These are phyloP conservation scores for Limnephilus rhombicus DNA, from an alignment of 2,888 invertebrate species.

Conservation along the genomic window DNA sequence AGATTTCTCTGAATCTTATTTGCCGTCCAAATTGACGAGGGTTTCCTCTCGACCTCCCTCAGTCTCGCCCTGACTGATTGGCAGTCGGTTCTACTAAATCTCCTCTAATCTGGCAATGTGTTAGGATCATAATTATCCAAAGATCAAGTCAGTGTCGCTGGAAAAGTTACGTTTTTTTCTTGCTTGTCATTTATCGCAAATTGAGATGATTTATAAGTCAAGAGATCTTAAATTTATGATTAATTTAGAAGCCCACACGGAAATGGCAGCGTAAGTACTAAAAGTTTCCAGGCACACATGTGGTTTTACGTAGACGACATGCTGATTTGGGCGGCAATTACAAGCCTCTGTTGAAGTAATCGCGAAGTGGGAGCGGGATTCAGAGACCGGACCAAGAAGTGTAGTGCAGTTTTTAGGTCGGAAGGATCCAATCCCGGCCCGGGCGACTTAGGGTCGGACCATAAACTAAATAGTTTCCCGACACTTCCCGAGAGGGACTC, in stretches of 20 bases:
- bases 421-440: not conserved
- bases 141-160: not conserved
- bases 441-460: slow-evolving; percentile 14
- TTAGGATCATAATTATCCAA: not conserved
- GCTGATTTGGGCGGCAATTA: slow-evolving; percentile 6
- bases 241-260: not conserved
- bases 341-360: not conserved
- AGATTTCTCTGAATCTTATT: slow-evolving; percentile 2
- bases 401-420: slow-evolving; percentile 24
- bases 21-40: slow-evolving; percentile 36
- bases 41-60: slow-evolving; percentile 9
- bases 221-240: not conserved
- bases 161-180: not conserved
- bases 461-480: slow-evolving; percentile 30
- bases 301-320: no score
- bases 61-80: not conserved
- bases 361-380: no score
- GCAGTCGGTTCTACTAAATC: slow-evolving; percentile 9
- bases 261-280: not conserved
- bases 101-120: not conserved
- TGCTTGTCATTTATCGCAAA: not conserved
- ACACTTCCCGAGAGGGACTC: not conserved
- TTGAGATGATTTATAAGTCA: not conserved
- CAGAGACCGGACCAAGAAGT: not conserved
- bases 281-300: not conserved